phyloP scores from a whole-genome alignment of 2,797 vertebrate species.

The Choloepus didactylus region DNA sequence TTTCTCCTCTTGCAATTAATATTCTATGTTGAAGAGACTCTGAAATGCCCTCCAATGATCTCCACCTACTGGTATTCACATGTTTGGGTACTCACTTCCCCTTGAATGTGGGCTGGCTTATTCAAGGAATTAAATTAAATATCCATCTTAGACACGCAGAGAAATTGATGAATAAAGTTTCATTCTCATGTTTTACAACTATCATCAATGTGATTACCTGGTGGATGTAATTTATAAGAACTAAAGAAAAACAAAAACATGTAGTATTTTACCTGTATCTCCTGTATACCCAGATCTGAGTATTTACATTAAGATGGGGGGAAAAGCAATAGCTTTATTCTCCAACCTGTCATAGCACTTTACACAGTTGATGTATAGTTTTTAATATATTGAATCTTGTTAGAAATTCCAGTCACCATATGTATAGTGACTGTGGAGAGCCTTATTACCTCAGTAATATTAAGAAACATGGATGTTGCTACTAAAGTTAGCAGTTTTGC shows the following conservation, averaged over 20 bases:
- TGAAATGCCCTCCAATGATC: not conserved
- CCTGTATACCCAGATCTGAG: not conserved
- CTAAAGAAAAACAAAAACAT: not conserved
- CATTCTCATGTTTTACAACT: not conserved
- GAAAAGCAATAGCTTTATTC: not conserved
- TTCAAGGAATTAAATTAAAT: not conserved
- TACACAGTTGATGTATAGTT: not conserved
- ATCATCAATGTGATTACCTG: not conserved
- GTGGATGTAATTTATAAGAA: not conserved
- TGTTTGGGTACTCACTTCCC: not conserved
- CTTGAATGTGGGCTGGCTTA: too few species aligned
- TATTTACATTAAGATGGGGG: not conserved
- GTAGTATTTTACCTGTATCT: not conserved
- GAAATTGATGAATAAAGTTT: not conserved
- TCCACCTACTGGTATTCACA: not conserved
- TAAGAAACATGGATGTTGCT: not conserved
- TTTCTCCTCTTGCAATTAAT: not conserved
- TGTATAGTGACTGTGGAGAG: not conserved
- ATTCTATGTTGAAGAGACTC: not conserved
- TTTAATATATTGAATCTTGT: not conserved
- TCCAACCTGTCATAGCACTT: not conserved
- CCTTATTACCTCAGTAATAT: not conserved
- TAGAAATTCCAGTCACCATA: not conserved
- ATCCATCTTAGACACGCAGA: not conserved
- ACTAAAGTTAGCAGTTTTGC: slow-evolving; percentile 11